These are phyloP conservation scores for Alcis repandata DNA, from an alignment of 2,888 invertebrate genomes.

Conservation along the genomic window DNA sequence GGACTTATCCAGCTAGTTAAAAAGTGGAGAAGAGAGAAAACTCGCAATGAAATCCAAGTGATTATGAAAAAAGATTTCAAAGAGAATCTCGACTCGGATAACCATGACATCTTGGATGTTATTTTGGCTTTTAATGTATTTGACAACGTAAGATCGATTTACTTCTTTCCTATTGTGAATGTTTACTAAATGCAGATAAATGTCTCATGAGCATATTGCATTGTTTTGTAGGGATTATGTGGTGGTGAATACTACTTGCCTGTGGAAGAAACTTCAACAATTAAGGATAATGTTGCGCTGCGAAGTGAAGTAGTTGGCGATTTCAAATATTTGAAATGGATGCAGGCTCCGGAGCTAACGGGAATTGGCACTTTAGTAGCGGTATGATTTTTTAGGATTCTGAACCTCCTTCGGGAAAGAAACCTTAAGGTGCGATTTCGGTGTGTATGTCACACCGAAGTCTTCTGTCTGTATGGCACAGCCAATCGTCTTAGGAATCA, in stretches of 20 bases:
- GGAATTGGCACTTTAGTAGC: slow-evolving; percentile 54
- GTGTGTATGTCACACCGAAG: too few species aligned
- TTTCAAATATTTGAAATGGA: slow-evolving; percentile 57
- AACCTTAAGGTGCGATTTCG: neutral
- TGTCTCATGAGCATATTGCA: neutral
- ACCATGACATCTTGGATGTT: slow-evolving; percentile 41
- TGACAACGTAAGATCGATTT: slow-evolving; percentile 44
- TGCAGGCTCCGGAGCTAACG: slow-evolving; percentile 45
- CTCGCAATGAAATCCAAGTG: slow-evolving; percentile 46
- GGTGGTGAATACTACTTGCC: slow-evolving; percentile 12
- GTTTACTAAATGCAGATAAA: neutral
- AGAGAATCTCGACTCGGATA: slow-evolving; percentile 18
- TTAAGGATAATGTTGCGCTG: slow-evolving; percentile 7
- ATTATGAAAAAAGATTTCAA: slow-evolving; percentile 42
- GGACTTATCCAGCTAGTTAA: slow-evolving; percentile 51
- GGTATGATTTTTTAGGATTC: slow-evolving; percentile 48
- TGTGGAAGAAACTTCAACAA: slow-evolving; percentile 15
- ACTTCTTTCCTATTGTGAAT: neutral
- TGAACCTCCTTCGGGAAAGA: neutral
- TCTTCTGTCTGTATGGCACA: too few species aligned
- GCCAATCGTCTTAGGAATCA: too few species aligned
- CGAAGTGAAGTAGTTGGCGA: slow-evolving; percentile 46
- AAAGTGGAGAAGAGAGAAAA: slow-evolving; percentile 50
- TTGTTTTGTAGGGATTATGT: slow-evolving; percentile 7
- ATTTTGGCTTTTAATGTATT: slow-evolving; percentile 49